Evolutionary conservation across 2,113 vertebrate species (phyloP).

Genomic region (Baryphthengus martii): DNA sequence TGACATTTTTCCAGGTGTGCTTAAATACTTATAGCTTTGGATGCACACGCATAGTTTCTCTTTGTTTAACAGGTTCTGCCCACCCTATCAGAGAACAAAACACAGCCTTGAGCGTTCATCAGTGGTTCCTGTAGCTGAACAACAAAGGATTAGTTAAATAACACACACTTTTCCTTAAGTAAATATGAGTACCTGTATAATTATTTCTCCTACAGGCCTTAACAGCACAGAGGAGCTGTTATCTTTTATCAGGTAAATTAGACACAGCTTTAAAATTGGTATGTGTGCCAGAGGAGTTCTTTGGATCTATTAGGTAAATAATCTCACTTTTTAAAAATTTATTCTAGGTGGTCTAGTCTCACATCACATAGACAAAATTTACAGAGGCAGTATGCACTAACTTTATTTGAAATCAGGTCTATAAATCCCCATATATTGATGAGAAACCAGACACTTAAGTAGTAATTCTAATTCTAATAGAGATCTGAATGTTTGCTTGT

Average conservation of each 20-base stretch:
- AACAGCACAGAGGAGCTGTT: constrained; percentile 28
- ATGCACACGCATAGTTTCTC: neutral
- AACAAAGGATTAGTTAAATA: constrained; percentile 35
- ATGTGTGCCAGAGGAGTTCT: neutral
- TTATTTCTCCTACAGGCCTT: constrained; percentile 40
- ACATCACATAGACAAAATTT: neutral
- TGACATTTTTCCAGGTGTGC: neutral
- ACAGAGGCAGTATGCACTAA: neutral
- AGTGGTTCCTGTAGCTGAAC: neutral
- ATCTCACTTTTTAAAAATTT: neutral
- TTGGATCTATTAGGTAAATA: constrained; percentile 10
- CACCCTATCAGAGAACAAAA: neutral
- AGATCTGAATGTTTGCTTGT: neutral
- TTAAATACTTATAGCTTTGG: neutral
- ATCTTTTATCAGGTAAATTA: constrained; percentile 43
- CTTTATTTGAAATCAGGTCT: constrained; percentile 12
- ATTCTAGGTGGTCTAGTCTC: constrained; percentile 15
- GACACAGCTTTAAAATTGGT: constrained; percentile 1
- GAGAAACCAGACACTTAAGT: neutral
- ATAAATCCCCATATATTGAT: constrained; percentile 1
- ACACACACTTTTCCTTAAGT: constrained; percentile 22
- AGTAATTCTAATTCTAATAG: constrained; percentile 21
- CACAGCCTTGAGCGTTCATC: neutral
- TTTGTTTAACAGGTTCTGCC: neutral
- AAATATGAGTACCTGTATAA: constrained; percentile 21